Evolutionary conservation across 2,113 vertebrate species (phyloP).

Genomic region (Pollimyrus isidori): DNA sequence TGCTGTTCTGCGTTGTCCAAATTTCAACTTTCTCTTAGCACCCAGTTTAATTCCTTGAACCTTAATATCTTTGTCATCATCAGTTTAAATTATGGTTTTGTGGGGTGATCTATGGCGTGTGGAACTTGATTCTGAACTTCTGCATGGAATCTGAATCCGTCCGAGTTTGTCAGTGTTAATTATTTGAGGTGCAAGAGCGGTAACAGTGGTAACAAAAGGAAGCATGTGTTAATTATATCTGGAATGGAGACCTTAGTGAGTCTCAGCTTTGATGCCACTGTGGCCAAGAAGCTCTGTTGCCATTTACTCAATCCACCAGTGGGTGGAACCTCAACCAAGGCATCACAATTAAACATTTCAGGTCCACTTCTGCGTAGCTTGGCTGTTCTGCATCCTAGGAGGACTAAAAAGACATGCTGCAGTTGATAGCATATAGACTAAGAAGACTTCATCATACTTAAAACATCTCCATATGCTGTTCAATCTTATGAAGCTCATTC

Average conservation of each 20-base stretch:
- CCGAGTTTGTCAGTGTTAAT: background rate
- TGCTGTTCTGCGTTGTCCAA: background rate
- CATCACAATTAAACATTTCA: background rate
- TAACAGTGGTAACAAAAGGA: background rate
- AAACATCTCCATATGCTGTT: background rate
- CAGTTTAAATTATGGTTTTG: background rate
- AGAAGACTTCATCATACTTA: background rate
- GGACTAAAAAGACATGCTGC: background rate
- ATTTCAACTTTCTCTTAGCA: background rate
- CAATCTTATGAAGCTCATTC: background rate
- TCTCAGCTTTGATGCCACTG: background rate
- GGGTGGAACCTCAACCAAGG: background rate
- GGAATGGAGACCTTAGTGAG: background rate
- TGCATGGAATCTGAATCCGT: background rate
- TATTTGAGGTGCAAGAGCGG: background rate
- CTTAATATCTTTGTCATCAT: background rate
- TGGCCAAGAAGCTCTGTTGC: background rate
- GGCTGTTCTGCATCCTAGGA: background rate
- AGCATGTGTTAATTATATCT: background rate
- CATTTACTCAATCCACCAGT: background rate
- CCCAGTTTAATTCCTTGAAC: background rate
- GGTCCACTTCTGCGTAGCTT: background rate
- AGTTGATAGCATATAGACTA: background rate
- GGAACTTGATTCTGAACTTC: background rate
- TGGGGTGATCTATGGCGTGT: background rate